Conservation (phyloP, 2,797 vertebrate genomes). For the Toxotes lorentzi region DNA sequence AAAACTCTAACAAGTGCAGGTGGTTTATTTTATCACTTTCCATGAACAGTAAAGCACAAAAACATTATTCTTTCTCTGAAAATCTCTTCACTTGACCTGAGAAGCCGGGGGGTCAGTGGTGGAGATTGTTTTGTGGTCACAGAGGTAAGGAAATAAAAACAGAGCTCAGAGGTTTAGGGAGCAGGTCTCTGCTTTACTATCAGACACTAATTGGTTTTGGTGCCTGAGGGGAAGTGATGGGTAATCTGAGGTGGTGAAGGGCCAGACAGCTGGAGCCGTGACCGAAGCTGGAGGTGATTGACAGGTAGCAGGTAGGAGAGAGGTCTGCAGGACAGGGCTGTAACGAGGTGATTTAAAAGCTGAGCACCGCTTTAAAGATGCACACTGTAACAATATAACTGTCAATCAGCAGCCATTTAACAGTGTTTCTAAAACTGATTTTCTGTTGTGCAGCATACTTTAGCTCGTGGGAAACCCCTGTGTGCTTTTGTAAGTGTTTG, state of each 20-base stretch:
- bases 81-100: conserved; percentile 34
- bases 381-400: neutral
- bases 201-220: conserved; percentile 48
- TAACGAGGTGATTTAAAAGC: neutral
- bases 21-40: neutral
- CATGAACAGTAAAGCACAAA: neutral
- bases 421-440: neutral
- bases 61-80: conserved; percentile 8
- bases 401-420: neutral
- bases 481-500: neutral
- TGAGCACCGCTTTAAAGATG: neutral
- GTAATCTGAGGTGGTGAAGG: conserved; percentile 2
- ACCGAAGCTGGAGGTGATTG: conserved; percentile 14
- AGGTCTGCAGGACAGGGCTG: no score
- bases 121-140: conserved; percentile 37
- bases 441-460: no score
- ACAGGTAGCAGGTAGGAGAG: conserved; percentile 8
- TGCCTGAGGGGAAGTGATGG: conserved; percentile 40
- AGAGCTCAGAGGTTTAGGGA: conserved; percentile 22
- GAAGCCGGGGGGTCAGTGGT: conserved; percentile 1
- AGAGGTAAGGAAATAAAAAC: conserved; percentile 21
- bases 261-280: neutral
- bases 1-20: neutral
- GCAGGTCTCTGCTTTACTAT: conserved; percentile 29
- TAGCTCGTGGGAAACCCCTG: neutral